Evolutionary conservation across 2,113 vertebrate genomes (phyloP).

Genomic region (Todiramphus chloris): DNA sequence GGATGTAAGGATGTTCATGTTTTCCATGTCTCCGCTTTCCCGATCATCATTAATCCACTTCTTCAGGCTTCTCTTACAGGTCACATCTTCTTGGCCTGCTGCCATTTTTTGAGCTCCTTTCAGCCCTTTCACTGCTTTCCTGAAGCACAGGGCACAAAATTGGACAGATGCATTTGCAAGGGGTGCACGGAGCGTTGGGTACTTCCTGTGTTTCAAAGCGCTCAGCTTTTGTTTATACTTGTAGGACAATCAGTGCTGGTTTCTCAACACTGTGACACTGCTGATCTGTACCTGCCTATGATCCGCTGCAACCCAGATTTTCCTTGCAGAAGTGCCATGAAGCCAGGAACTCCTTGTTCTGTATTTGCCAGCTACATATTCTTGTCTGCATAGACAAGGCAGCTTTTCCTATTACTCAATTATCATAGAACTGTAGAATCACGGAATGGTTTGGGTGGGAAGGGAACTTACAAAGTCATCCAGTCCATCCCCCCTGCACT

Average conservation of each 20-base stretch:
- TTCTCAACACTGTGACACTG: not conserved
- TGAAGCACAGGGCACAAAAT: rapidly evolving
- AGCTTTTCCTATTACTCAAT: not conserved
- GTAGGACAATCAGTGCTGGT: not conserved
- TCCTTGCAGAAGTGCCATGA: not conserved
- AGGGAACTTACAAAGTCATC: too few species aligned
- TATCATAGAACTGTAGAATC: too few species aligned
- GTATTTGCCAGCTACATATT: not conserved
- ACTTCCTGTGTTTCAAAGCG: not conserved
- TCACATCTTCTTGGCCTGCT: not conserved
- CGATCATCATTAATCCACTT: not conserved
- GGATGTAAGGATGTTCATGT: not conserved
- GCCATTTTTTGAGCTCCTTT: not conserved
- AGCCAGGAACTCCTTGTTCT: not conserved
- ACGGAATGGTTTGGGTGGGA: too few species aligned
- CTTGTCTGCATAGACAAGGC: not conserved
- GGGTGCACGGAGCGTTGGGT: not conserved
- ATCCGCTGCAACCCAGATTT: not conserved
- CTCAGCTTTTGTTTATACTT: not conserved
- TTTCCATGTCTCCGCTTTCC: not conserved
- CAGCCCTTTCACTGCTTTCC: not conserved
- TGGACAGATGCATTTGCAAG: not conserved
- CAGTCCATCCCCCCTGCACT: too few species aligned
- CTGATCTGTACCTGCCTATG: not conserved
- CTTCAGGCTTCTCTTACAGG: not conserved